These are phyloP conservation scores for Hypotaenidia philippensis DNA, from an alignment of 2,797 vertebrate species.

Conservation along the genomic window DNA sequence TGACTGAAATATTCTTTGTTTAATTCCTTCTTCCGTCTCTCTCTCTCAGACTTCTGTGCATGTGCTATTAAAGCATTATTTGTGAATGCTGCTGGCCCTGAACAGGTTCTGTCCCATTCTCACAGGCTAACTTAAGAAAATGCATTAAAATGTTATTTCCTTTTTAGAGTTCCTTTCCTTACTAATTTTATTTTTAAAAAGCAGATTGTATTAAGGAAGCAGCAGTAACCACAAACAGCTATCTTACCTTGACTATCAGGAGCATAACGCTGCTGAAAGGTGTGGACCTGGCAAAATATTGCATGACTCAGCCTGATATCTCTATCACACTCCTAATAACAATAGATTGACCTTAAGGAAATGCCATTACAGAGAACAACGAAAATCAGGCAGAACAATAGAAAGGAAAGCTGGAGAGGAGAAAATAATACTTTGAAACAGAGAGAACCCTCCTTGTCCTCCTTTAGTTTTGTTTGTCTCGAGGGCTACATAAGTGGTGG, in stretches of 20 bases:
- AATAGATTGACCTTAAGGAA: slow-evolving; percentile 45
- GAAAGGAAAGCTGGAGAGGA: not conserved
- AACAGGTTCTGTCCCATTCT: not conserved
- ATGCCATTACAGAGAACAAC: not conserved
- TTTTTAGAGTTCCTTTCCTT: not conserved
- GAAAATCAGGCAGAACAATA: slow-evolving; percentile 4
- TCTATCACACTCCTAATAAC: slow-evolving; percentile 17
- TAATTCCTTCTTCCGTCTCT: not conserved
- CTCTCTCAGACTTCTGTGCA: not conserved
- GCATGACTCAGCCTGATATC: slow-evolving; percentile 37
- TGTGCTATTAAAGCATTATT: not conserved
- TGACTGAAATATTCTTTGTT: not conserved
- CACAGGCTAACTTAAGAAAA: not conserved
- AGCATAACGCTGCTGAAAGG: slow-evolving; percentile 6
- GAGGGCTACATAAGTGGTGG: rapidly evolving
- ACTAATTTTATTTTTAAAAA: not conserved
- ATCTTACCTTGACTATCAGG: not conserved
- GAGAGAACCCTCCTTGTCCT: not conserved
- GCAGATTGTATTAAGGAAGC: not conserved
- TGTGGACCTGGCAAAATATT: slow-evolving; percentile 59
- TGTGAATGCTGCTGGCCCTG: not conserved
- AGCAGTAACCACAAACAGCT: not conserved
- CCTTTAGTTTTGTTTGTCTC: not conserved
- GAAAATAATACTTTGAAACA: not conserved
- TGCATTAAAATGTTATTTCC: not conserved